Base-by-base conservation (phyloP, 2,888 invertebrate genomes). In the Apodemia duryi region DNA sequence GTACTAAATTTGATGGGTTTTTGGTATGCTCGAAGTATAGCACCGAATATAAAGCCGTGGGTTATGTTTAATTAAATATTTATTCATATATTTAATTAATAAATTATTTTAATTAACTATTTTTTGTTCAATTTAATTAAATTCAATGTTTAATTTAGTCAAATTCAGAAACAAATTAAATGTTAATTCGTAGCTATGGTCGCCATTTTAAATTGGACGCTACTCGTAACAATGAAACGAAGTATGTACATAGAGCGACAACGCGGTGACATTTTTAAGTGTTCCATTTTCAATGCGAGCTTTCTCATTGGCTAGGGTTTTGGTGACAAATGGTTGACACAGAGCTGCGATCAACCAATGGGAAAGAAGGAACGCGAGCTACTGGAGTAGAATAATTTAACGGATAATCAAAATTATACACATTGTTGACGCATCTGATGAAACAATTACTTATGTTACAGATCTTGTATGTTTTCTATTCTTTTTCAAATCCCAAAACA, bases 251-350 rank as follows among this genome's bases (percentile, higher is more conserved):
- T 84, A 83, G 78, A 74, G 74, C 79, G 81, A 79, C 38, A 38
- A 38, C 38, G 75, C 77, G 75, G 81, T 86, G 87, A 89, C 88
- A 88, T 77, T 85, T 84, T 81, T 78, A 78, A 80, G 77, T 72
- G 79, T 83, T 85, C 86, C 83, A 79, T 81, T 83, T 83, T 80
- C 69, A 72, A 85, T 79, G 65, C 66, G 71, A 41, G 75, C 74
- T 67, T 69, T 73, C 75, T 75, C 75, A 90, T 91, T 90, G 91
- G 91, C 70, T 66, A 80, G 71, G 13, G 66, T 78, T 77, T 90
- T 91, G 91, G 90, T 91, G 91, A 91, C 91, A 91, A 91, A 89
- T 86, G 88, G 85, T 85, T 87, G 91, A 91, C 91, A 91, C 81
- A 81, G 72, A 80, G 71, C 65, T 68, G 70, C 69, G 70, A 51